Evolutionary conservation across 2,797 vertebrate species (phyloP).

Genomic region (Bovichtus variegatus): DNA sequence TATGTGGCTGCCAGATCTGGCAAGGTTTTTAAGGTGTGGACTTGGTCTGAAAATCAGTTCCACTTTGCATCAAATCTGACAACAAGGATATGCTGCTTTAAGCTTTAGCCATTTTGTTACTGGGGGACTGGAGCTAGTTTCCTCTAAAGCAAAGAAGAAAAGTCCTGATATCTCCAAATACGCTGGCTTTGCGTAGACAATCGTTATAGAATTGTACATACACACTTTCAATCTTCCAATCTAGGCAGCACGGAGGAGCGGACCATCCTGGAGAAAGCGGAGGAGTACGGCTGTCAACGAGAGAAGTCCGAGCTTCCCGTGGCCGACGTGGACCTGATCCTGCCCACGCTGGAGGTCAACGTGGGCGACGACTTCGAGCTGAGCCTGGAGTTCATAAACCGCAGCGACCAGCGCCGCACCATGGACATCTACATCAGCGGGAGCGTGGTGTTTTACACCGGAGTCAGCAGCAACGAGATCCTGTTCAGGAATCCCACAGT

Average conservation of each 20-base stretch:
- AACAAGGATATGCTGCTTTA: not conserved
- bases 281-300: constrained; percentile 89
- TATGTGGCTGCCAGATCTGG: not conserved
- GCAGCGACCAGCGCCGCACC: constrained; percentile 80
- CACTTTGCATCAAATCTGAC: constrained; percentile 16
- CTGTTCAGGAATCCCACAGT: constrained; percentile 85
- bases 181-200: not conserved
- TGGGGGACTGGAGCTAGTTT: too few species aligned
- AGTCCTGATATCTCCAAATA: not conserved
- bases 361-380: constrained; percentile 90
- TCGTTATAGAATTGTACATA: not conserved
- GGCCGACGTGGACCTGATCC: constrained; percentile 87
- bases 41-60: constrained; percentile 14
- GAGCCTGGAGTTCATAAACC: constrained; percentile 88
- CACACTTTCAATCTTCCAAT: not conserved
- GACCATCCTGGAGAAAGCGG: constrained; percentile 90
- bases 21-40: constrained; percentile 1
- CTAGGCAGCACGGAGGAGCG: constrained; percentile 92
- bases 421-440: constrained; percentile 87
- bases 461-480: constrained; percentile 89
- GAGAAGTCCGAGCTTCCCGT: constrained; percentile 64
- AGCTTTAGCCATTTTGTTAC: not conserved
- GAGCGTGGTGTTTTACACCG: constrained; percentile 93
- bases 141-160: too few species aligned
- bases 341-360: constrained; percentile 84